Percentiles rank a stretch among this genome's conserved stretches.
phyloP scores from a whole-genome alignment of 2,888 invertebrate genomes.

The Xylocampa areola region DNA sequence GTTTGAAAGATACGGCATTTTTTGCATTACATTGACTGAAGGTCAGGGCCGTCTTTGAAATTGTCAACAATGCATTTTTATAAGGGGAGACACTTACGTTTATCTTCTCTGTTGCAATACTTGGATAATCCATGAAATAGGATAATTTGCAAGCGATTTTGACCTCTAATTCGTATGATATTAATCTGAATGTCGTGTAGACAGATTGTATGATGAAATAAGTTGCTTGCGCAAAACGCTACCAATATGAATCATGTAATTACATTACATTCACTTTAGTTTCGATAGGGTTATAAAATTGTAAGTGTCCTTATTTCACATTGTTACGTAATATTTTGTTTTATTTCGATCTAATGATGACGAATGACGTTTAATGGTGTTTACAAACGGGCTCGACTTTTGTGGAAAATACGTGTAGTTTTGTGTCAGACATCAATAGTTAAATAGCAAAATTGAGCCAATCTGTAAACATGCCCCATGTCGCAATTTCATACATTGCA shows the following conservation, averaged over 20 bases:
- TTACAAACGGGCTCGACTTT: too few relatives aligned
- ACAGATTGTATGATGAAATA: constrained; percentile 46
- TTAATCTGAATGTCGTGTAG: constrained; percentile 16
- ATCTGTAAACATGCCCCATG: too few relatives aligned
- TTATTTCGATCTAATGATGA: too few relatives aligned
- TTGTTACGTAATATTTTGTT: constrained; percentile 2
- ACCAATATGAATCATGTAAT: constrained; percentile 38
- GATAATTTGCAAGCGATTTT: constrained; percentile 16
- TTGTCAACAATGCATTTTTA: not conserved
- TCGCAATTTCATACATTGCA: too few relatives aligned
- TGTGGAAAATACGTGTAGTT: too few relatives aligned
- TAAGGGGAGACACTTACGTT: constrained; percentile 1
- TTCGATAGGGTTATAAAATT: constrained; percentile 10
- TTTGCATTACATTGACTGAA: too few relatives aligned
- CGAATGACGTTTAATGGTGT: too few relatives aligned
- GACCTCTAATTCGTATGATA: constrained; percentile 11
- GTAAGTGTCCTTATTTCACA: constrained; percentile 7
- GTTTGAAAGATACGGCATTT: too few relatives aligned
- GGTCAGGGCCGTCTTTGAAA: too few relatives aligned
- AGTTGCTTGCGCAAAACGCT: constrained; percentile 22
- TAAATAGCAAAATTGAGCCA: too few relatives aligned
- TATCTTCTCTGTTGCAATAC: constrained; percentile 25
- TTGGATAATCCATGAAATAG: constrained; percentile 30
- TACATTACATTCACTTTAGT: constrained; percentile 20
- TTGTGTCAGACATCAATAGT: too few relatives aligned